phyloP scores from a whole-genome alignment of 2,888 invertebrate genomes.

The Orgyia antiqua region DNA sequence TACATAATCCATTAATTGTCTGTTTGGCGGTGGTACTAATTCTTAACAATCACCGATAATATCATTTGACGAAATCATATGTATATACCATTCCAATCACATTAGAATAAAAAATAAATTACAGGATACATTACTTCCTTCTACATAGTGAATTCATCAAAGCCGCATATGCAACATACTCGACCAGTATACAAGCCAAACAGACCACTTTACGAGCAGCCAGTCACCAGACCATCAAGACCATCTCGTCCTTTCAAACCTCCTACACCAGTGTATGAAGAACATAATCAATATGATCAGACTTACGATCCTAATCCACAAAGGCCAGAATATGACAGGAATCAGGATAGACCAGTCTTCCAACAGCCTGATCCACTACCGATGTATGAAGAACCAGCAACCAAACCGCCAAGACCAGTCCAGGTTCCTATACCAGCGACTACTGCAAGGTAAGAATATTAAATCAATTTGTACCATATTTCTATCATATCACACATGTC shows the following conservation, averaged over 20 bases:
- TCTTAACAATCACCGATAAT: no score
- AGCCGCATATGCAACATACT: conserved; percentile 3
- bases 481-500: no score
- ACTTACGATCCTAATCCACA: not conserved
- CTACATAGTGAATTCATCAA: conserved; percentile 7
- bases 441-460: conserved; percentile 2
- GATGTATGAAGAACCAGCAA: not conserved
- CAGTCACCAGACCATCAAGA: not conserved
- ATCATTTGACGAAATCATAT: not conserved
- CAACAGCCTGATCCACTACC: not conserved
- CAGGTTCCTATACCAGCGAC: not conserved
- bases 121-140: conserved; percentile 1
- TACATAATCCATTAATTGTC: no score
- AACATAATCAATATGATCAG: not conserved
- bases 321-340: not conserved
- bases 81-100: not conserved
- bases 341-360: not conserved
- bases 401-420: not conserved
- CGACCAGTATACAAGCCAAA: not conserved
- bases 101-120: conserved; percentile 1
- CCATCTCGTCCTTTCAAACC: not conserved
- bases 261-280: not conserved
- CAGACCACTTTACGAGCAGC: not conserved
- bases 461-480: not conserved
- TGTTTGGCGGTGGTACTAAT: no score